Evolutionary conservation across 1,140 invertebrate species (phyloP), one percentile per base, ranked within the genome.

Genomic region (Euglossa dilemma): DNA sequence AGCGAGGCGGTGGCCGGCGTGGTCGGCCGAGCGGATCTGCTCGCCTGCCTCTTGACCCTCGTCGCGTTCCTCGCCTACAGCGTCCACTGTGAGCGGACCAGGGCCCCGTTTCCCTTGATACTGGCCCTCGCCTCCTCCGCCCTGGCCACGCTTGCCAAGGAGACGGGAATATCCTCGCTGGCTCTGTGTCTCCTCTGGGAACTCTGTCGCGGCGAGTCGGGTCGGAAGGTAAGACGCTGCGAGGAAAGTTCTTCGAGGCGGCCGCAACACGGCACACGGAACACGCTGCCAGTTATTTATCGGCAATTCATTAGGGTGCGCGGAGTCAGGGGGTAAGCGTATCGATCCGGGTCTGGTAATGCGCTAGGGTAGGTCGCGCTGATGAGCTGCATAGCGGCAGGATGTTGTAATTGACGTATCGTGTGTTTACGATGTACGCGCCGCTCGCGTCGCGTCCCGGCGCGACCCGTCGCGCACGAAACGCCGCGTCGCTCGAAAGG

Each of bases 1-100:
- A 98, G 97, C 50, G 99, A 99, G 94, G 98, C 98, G 2, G 98
- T 99, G 12, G 98, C 98, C 18, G 98, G 98, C n/a, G 96, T 99
- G 67, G 98, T 99, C 18, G 99, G 99, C 16, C 95, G 98, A 88
- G 99, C 99, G 9, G 99, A 99, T 94, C 95, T 99, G 25, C 96
- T 98, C 16, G 98, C 98, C 28, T 98, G 98, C 91, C 96, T 99
- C 85, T 97, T 99, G 93, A 99, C 98, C 91, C 95, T 99, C 69
- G 94, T 97, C 52, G 97, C 98, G 85, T 97, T 99, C 90, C 95
- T 99, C 74, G 95, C 96, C 28, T 98, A 98, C 93, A 95, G 96
- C 72, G 95, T 96, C 61, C 95, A 95, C 90, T 93, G 93, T 89
- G 92, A 93, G 82, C 92, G 92, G 87, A 93, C 90, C 59, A 90